Percentiles rank a stretch among this genome's conserved stretches.
These are phyloP conservation scores for Drosophila nigrodunni DNA, from an alignment of 1,140 invertebrate genomes.

Conservation along the genomic window DNA sequence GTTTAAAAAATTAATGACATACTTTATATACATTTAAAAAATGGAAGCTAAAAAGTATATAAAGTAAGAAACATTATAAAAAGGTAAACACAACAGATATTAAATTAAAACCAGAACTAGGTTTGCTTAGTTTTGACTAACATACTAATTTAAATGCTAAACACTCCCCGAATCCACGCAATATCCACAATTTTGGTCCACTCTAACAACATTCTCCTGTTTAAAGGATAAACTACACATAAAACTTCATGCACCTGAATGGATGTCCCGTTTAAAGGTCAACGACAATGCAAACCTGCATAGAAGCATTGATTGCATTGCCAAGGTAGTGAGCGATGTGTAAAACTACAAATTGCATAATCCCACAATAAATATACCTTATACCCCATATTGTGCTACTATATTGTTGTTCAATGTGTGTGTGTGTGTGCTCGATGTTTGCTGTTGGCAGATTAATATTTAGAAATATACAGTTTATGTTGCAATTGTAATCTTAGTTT, in stretches of 20 bases:
- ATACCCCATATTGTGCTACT: constrained; percentile 13
- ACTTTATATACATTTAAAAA: no score
- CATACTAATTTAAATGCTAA: no score
- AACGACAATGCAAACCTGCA: constrained; percentile 86
- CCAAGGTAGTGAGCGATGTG: constrained; percentile 85
- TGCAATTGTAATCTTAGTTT: background rate
- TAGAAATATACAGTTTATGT: background rate
- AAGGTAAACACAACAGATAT: no score
- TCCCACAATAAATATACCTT: background rate
- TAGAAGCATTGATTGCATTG: constrained; percentile 89
- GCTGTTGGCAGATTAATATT: constrained; percentile 25
- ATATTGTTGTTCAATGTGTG: constrained; percentile 55
- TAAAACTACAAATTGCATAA: constrained; percentile 16
- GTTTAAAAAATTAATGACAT: no score
- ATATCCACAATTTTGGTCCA: background rate
- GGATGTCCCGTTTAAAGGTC: constrained; percentile 87
- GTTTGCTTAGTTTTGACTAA: no score
- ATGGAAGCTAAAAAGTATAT: no score
- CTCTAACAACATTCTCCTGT: constrained; percentile 52
- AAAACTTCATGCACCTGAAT: constrained; percentile 87
- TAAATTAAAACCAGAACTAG: no score
- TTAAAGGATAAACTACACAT: constrained; percentile 79
- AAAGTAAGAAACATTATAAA: no score
- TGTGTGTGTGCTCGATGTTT: constrained; percentile 31
- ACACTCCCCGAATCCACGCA: background rate